phyloP scores from a whole-genome alignment of 1,140 invertebrate genomes.

The Mizuhopecten yessoensis region DNA sequence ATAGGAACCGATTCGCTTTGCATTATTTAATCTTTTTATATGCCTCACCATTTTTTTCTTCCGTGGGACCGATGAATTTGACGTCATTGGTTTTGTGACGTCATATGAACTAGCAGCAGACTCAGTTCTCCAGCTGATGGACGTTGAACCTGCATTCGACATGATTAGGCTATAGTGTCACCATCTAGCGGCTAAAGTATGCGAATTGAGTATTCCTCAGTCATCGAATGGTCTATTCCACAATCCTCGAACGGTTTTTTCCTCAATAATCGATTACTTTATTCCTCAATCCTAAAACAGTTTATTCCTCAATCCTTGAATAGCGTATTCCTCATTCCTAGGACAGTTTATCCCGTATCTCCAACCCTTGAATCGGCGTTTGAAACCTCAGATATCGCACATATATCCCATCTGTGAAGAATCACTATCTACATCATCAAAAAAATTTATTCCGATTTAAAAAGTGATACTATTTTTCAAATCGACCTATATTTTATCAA shows the following conservation, averaged over 20 bases:
- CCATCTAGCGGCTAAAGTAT: background rate
- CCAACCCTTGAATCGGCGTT: background rate
- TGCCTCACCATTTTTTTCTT: conserved; percentile 30
- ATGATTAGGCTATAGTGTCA: background rate
- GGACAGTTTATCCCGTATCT: too few relatives aligned
- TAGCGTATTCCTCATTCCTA: background rate
- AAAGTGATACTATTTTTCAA: background rate
- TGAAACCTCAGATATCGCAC: background rate
- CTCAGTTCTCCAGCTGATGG: background rate
- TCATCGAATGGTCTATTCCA: background rate
- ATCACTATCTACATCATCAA: background rate
- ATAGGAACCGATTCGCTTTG: background rate
- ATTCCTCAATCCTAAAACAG: too few relatives aligned
- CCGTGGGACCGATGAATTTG: background rate
- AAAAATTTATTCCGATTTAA: background rate
- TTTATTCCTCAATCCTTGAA: background rate
- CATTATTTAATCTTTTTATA: background rate
- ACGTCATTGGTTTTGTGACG: conserved; percentile 1
- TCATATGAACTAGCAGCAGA: background rate
- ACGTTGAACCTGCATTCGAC: conserved; percentile 3
- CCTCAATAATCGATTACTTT: too few relatives aligned
- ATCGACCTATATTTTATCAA: too few relatives aligned
- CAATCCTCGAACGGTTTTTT: background rate
- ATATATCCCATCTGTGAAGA: background rate
- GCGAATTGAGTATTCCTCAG: background rate